These are phyloP conservation scores for Leptothorax acervorum DNA, from an alignment of 2,888 invertebrate species.

Conservation along the genomic window DNA sequence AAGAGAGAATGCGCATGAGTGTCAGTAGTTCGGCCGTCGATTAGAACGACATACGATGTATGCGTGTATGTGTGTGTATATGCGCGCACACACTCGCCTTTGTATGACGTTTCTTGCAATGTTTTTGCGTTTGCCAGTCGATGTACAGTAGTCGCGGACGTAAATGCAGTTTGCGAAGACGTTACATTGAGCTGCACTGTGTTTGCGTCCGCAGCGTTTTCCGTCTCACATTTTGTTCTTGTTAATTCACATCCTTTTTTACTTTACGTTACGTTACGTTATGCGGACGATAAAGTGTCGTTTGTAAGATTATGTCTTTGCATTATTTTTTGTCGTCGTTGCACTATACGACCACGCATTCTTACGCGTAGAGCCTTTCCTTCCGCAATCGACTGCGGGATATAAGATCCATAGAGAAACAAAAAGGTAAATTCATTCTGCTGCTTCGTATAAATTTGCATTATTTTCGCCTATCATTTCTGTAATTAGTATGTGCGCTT, in stretches of 20 bases:
- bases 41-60: constrained; percentile 34
- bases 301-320: constrained; percentile 17
- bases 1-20: constrained; percentile 50
- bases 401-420: not conserved
- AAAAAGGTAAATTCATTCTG: not conserved
- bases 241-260: constrained; percentile 7
- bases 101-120: constrained; percentile 62
- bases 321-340: not conserved
- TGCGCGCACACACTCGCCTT: constrained; percentile 50
- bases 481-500: not conserved
- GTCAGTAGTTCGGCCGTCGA: constrained; percentile 54
- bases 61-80: not conserved
- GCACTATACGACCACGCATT: not conserved
- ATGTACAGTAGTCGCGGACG: constrained; percentile 44
- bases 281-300: constrained; percentile 33
- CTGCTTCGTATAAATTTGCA: not conserved
- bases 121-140: constrained; percentile 57
- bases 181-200: constrained; percentile 27
- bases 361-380: not conserved
- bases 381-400: not conserved
- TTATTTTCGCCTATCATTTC: not conserved
- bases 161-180: constrained; percentile 38
- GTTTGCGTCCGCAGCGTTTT: constrained; percentile 33
- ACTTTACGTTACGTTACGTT: not conserved
- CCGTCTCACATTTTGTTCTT: not conserved